These are phyloP conservation scores for Lasiurus cinereus DNA, from an alignment of 2,113 vertebrate species.

Conservation along the genomic window DNA sequence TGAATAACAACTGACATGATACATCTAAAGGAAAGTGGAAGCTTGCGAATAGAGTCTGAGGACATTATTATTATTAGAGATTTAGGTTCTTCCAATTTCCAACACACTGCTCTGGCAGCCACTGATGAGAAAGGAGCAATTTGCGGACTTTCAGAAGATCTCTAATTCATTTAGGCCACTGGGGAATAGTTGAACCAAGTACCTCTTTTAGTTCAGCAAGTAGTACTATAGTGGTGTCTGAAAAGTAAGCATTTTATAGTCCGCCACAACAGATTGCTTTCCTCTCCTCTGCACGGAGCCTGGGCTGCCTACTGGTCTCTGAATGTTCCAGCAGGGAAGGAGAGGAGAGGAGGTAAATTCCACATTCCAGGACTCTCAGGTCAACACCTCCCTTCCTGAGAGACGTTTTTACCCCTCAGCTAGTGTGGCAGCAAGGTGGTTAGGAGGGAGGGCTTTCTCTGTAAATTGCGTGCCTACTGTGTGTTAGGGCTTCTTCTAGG, in stretches of 20 bases:
- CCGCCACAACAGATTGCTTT: not conserved
- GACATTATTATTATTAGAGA: slow-evolving; percentile 55
- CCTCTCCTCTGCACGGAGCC: not conserved
- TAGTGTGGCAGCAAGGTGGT: not conserved
- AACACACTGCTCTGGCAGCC: not conserved
- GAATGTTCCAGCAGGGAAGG: not conserved
- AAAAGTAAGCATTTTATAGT: not conserved
- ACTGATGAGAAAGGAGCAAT: slow-evolving; percentile 1
- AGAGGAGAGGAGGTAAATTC: too few relatives aligned
- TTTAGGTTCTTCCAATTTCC: slow-evolving; percentile 38
- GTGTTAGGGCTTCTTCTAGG: not conserved
- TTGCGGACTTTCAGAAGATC: not conserved
- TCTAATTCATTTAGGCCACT: not conserved
- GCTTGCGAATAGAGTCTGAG: not conserved
- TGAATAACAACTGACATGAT: slow-evolving; percentile 34
- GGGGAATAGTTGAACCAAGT: slow-evolving; percentile 21
- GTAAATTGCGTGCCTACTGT: not conserved
- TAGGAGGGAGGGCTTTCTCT: not conserved
- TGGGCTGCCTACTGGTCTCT: not conserved
- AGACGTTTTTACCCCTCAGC: too few relatives aligned
- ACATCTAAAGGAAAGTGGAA: not conserved
- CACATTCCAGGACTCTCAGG: not conserved
- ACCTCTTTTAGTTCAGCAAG: slow-evolving; percentile 13
- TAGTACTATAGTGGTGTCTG: not conserved
- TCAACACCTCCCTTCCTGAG: not conserved